Evolutionary conservation across 2,888 invertebrate species (phyloP).

Genomic region (Chloromyia formosa): DNA sequence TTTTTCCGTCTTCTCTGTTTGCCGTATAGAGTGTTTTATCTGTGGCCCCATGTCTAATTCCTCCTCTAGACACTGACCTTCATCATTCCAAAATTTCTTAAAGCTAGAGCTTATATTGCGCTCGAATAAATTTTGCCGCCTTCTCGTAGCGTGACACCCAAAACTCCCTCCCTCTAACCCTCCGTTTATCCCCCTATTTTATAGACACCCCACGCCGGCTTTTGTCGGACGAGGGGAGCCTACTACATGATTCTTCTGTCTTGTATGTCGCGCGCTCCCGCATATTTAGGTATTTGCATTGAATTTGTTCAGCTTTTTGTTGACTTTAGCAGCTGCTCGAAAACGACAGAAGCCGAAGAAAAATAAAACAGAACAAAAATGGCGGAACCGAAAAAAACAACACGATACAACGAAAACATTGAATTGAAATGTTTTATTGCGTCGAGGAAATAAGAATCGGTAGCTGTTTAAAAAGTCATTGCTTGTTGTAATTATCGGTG

Average conservation of each 20-base stretch:
- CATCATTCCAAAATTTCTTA: conserved; percentile 43
- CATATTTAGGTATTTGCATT: conserved; percentile 22
- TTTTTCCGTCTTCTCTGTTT: background rate
- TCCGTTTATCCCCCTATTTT: too few species aligned
- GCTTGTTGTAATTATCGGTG: too few species aligned
- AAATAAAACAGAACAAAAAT: background rate
- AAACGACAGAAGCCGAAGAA: background rate
- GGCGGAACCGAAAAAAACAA: background rate
- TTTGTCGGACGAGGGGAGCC: background rate
- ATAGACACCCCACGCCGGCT: background rate
- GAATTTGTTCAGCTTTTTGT: conserved; percentile 24
- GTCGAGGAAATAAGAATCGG: background rate
- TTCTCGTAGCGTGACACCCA: background rate
- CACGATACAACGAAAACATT: background rate
- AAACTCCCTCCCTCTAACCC: too few species aligned
- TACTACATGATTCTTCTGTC: background rate
- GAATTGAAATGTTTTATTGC: background rate
- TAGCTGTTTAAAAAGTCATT: too few species aligned
- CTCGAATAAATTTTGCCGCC: conserved; percentile 11
- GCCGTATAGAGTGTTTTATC: background rate
- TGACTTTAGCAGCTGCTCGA: conserved; percentile 8
- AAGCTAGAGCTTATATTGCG: conserved; percentile 26
- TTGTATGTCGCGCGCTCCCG: background rate
- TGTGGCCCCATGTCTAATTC: conserved; percentile 21
- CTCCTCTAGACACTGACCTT: conserved; percentile 42